Percentiles rank a stretch among this genome's conserved stretches.
These are phyloP conservation scores for Caenorhabditis tropicalis DNA, from an alignment of 1,140 invertebrate genomes.

Conservation along the genomic window DNA sequence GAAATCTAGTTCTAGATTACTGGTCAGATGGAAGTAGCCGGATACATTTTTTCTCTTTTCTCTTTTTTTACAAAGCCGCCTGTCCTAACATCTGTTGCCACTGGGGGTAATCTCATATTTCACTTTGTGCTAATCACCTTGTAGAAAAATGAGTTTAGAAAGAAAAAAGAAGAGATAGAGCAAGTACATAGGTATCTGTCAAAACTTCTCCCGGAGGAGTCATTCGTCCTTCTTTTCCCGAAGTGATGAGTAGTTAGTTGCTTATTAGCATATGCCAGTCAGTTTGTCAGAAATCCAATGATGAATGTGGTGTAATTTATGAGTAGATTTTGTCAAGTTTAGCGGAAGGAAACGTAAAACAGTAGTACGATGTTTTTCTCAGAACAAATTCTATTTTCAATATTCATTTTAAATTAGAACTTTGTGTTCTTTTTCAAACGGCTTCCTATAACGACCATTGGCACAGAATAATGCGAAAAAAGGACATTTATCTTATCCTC, in stretches of 20 bases:
- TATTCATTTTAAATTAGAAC: too few species aligned
- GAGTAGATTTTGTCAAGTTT: neutral
- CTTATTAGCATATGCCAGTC: conserved; percentile 17
- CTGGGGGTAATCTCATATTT: conserved; percentile 36
- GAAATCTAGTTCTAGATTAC: neutral
- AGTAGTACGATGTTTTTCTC: neutral
- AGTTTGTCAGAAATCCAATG: neutral
- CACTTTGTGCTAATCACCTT: conserved; percentile 33
- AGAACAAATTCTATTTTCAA: neutral
- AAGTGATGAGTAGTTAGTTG: neutral
- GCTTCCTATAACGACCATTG: neutral
- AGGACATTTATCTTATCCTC: conserved; percentile 20
- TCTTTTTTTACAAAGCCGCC: neutral
- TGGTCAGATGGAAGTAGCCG: conserved; percentile 13
- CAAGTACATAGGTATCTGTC: neutral
- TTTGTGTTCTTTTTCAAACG: neutral
- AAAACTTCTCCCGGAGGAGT: conserved; percentile 5
- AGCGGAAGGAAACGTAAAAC: too few species aligned
- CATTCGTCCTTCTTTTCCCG: neutral
- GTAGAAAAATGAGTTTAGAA: conserved; percentile 26
- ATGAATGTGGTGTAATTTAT: neutral
- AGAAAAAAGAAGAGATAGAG: conserved; percentile 24
- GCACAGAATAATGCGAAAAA: neutral
- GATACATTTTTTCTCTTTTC: neutral
- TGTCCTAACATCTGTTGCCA: conserved; percentile 22